A percentile compares a stretch with the other conserved stretches of the same genome.
Evolutionary conservation across 2,888 invertebrate genomes (phyloP).

Genomic region (Dione vanillae): DNA sequence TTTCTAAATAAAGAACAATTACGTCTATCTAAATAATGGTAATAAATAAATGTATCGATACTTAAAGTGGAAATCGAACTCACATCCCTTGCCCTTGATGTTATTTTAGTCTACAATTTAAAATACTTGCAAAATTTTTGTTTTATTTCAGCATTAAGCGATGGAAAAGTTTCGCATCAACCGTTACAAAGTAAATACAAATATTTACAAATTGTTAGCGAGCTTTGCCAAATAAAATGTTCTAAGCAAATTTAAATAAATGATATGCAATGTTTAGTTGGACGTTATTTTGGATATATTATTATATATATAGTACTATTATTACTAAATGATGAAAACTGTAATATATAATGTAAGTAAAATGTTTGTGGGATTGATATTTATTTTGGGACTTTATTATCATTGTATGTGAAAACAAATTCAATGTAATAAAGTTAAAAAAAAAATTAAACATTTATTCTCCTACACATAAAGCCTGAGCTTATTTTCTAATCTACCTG

Average conservation of each 20-base stretch:
- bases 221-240: conserved; percentile 28
- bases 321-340: not conserved
- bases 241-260: conserved; percentile 19
- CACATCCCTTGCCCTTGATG: not conserved
- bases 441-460: too few relatives aligned
- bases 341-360: too few relatives aligned
- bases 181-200: conserved; percentile 47
- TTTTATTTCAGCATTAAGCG: conserved; percentile 45
- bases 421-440: too few relatives aligned
- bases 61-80: not conserved
- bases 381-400: too few relatives aligned
- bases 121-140: conserved; percentile 17
- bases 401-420: too few relatives aligned
- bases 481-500: too few relatives aligned
- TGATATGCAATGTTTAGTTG: conserved; percentile 8
- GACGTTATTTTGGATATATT: conserved; percentile 14
- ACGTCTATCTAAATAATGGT: too few relatives aligned
- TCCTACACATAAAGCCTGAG: too few relatives aligned
- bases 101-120: too few relatives aligned
- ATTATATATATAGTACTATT: not conserved
- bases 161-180: conserved; percentile 46
- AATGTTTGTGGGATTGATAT: too few relatives aligned
- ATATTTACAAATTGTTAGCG: conserved; percentile 53
- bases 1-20: too few relatives aligned
- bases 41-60: too few relatives aligned